Conservation (phyloP, 2,113 vertebrate species). For the Oreochromis spilurus region DNA sequence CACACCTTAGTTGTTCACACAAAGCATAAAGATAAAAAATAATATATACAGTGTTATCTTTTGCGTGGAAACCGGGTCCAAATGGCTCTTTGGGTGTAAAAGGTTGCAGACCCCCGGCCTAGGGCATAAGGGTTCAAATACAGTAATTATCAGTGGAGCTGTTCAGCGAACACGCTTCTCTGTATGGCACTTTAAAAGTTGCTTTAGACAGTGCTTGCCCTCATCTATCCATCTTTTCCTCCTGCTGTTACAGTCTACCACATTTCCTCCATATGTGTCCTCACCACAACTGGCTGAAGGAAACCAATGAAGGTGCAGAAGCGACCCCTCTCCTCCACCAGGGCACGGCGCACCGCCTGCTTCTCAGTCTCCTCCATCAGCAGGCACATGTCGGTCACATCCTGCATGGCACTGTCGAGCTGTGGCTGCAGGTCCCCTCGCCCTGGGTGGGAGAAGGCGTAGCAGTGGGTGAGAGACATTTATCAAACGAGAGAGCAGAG, state of each 20-base stretch:
- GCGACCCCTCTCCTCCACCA: constrained; percentile 91
- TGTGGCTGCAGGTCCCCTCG: constrained; percentile 95
- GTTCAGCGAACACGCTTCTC: not conserved
- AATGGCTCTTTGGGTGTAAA: too few relatives aligned
- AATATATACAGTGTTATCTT: too few relatives aligned
- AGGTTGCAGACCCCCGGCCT: too few relatives aligned
- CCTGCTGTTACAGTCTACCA: not conserved
- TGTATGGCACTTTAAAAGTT: rapidly evolving
- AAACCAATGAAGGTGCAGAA: constrained; percentile 95
- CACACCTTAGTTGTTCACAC: too few relatives aligned
- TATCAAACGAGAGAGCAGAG: not conserved
- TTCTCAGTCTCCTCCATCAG: constrained; percentile 97
- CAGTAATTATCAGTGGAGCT: not conserved
- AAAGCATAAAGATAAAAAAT: too few relatives aligned
- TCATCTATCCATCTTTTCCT: not conserved
- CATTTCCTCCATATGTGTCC: constrained; percentile 8
- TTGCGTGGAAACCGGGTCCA: too few relatives aligned
- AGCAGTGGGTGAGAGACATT: not conserved
- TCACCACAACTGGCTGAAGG: constrained; percentile 94
- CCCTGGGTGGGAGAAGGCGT: constrained; percentile 64
- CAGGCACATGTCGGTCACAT: constrained; percentile 95
- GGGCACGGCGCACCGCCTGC: constrained; percentile 91
- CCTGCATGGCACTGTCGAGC: constrained; percentile 94
- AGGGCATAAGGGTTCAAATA: not conserved
- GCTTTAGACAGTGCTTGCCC: rapidly evolving